These are phyloP conservation scores for Heloderma charlesbogerti DNA, from an alignment of 2,113 vertebrate species.

Conservation along the genomic window DNA sequence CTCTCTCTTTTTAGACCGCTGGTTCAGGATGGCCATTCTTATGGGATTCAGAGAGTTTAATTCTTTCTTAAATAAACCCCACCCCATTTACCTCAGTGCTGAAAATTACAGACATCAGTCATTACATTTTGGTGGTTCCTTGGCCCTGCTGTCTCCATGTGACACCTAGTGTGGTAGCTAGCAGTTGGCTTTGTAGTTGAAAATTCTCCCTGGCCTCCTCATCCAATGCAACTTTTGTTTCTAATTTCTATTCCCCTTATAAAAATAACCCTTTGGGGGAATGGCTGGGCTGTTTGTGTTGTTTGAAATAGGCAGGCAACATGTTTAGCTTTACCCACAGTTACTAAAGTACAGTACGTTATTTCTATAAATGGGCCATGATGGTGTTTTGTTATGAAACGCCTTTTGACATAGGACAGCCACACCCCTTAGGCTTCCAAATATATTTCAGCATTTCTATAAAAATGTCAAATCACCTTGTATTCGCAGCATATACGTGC, in stretches of 20 bases:
- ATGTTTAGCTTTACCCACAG: slow-evolving; percentile 71
- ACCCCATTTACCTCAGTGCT: slow-evolving; percentile 31
- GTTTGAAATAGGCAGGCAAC: slow-evolving; percentile 56
- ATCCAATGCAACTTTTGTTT: slow-evolving; percentile 36
- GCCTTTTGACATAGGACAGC: slow-evolving; percentile 72
- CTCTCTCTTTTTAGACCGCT: slow-evolving; percentile 1
- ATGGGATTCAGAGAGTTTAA: slow-evolving; percentile 46
- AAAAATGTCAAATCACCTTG: slow-evolving; percentile 69
- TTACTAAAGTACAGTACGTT: slow-evolving; percentile 59
- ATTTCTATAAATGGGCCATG: slow-evolving; percentile 76
- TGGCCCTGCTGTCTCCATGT: background rate
- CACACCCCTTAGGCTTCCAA: slow-evolving; percentile 67
- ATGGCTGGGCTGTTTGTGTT: slow-evolving; percentile 64
- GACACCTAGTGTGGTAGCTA: slow-evolving; percentile 6
- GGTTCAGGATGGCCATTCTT: slow-evolving; percentile 49
- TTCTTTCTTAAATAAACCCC: slow-evolving; percentile 57
- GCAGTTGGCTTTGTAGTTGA: slow-evolving; percentile 24
- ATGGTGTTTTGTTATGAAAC: slow-evolving; percentile 75
- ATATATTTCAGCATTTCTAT: slow-evolving; percentile 69
- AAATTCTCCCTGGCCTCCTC: background rate
- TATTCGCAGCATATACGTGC: slow-evolving; percentile 54
- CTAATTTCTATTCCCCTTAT: slow-evolving; percentile 56
- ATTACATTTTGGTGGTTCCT: slow-evolving; percentile 13
- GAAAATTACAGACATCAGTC: slow-evolving; percentile 44
- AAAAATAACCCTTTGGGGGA: slow-evolving; percentile 54